Percentiles rank a stretch among this genome's conserved stretches.
phyloP scores from a whole-genome alignment of 2,797 vertebrate species.

The Novumbra hubbsi region DNA sequence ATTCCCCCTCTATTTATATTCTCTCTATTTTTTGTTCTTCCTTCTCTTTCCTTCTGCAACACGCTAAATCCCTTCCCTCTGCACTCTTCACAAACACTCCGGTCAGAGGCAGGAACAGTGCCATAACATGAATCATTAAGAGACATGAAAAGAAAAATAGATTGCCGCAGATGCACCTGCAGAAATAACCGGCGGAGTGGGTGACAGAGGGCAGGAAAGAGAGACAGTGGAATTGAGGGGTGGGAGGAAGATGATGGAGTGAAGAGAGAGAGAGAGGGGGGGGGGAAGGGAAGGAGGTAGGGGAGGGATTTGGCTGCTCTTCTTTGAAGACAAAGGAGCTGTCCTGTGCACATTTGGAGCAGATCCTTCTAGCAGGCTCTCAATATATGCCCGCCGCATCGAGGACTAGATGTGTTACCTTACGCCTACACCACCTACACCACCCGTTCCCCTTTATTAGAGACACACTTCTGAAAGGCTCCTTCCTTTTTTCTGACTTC shows the following conservation, averaged over 20 bases:
- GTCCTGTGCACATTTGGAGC: neutral
- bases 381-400: neutral
- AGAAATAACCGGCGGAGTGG: neutral
- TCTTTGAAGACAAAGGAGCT: neutral
- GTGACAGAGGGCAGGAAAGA: neutral
- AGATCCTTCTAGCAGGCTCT: neutral
- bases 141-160: conserved; percentile 2
- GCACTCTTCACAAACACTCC: neutral
- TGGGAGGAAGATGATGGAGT: neutral
- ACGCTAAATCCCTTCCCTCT: neutral
- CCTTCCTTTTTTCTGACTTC: too few species aligned
- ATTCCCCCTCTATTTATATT: neutral
- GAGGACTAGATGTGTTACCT: neutral
- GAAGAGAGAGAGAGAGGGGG: neutral
- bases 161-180: conserved; percentile 3
- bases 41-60: neutral
- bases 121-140: conserved; percentile 9
- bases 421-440: neutral
- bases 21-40: neutral
- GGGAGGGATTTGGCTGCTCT: neutral
- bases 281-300: neutral
- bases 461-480: too few species aligned
- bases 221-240: neutral
- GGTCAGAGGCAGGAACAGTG: neutral
- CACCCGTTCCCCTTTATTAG: neutral